phyloP scores from a whole-genome alignment of 1,140 invertebrate genomes.

The Papilio machaon region DNA sequence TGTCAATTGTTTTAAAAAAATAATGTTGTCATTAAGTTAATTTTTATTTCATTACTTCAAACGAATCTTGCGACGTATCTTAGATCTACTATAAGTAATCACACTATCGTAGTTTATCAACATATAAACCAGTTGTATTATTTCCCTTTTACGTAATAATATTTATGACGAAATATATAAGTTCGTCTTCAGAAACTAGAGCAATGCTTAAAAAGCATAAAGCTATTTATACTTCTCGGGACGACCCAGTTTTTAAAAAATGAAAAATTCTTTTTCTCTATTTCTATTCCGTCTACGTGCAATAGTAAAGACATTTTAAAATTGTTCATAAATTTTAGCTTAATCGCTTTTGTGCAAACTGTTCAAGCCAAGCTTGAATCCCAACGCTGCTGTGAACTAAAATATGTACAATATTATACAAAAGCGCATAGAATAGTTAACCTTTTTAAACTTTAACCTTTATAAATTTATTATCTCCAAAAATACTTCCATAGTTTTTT shows the following conservation, averaged over 20 bases:
- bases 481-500: neutral
- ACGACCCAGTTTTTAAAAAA: constrained; percentile 26
- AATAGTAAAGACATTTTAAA: neutral
- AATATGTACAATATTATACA: neutral
- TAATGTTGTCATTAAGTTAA: too few relatives aligned
- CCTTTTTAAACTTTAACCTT: neutral
- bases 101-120: neutral
- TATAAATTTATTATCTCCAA: neutral
- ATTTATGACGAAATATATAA: neutral
- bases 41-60: too few relatives aligned
- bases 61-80: neutral
- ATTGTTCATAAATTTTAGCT: neutral
- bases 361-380: neutral
- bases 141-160: neutral
- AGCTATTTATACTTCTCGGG: constrained; percentile 22
- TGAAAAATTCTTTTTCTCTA: constrained; percentile 5
- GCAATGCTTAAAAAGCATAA: constrained; percentile 33
- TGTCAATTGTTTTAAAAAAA: too few relatives aligned
- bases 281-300: neutral
- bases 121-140: neutral
- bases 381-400: neutral
- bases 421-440: neutral
- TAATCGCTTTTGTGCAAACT: constrained; percentile 1
- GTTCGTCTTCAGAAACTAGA: neutral
- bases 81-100: neutral